These are phyloP conservation scores for Fragum fragum DNA, from an alignment of 2,888 invertebrate species.

Conservation along the genomic window DNA sequence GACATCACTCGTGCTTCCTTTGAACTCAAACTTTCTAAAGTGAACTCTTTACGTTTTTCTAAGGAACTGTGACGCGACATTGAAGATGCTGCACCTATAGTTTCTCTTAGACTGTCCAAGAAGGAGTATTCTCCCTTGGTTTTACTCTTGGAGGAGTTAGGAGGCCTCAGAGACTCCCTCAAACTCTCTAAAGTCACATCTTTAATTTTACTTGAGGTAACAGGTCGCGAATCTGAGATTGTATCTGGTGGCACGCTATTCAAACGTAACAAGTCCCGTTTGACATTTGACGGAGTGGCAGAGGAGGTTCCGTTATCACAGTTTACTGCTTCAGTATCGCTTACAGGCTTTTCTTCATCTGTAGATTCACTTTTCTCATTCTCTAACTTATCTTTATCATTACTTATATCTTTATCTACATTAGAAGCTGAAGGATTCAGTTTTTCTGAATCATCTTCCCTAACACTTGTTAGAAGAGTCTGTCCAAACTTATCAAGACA, in stretches of 20 bases:
- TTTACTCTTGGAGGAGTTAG: constrained; percentile 73
- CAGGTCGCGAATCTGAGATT: constrained; percentile 62
- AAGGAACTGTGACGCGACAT: constrained; percentile 77
- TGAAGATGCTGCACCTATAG: constrained; percentile 77
- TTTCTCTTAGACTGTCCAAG: constrained; percentile 75
- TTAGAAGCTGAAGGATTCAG: constrained; percentile 25
- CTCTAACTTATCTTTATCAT: constrained; percentile 1
- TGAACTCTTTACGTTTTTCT: constrained; percentile 81
- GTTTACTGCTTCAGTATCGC: constrained; percentile 53
- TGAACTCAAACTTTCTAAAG: constrained; percentile 84
- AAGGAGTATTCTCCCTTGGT: constrained; percentile 63
- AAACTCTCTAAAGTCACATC: constrained; percentile 77
- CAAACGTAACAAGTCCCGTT: constrained; percentile 67
- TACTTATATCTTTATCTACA: constrained; percentile 19
- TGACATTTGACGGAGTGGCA: constrained; percentile 60
- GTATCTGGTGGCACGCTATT: constrained; percentile 65
- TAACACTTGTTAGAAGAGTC: constrained; percentile 70
- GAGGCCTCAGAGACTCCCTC: constrained; percentile 73
- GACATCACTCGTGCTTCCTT: constrained; percentile 85
- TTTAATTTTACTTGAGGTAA: constrained; percentile 72
- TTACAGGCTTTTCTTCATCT: constrained; percentile 17
- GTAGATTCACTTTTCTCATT: constrained; percentile 25
- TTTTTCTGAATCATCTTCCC: constrained; percentile 66
- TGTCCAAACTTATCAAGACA: constrained; percentile 67
- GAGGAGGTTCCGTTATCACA: constrained; percentile 64